Base-by-base conservation (phyloP, 2,888 invertebrate genomes). In the Latrodectus hesperus region DNA sequence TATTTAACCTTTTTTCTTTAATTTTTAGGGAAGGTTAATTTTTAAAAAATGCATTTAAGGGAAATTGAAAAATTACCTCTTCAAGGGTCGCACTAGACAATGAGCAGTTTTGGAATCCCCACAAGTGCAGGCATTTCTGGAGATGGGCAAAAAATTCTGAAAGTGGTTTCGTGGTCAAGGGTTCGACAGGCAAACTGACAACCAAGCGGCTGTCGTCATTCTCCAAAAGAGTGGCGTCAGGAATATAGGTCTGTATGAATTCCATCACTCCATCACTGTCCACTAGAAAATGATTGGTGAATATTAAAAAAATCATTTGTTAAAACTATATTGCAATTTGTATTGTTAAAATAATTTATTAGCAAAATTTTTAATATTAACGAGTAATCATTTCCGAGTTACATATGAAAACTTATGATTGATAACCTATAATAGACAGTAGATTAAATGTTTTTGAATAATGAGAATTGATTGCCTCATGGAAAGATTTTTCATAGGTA, bases 31-130 rank as follows among this genome's bases (percentile, higher is more conserved):
- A 5, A 22, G 68, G 26, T 14, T 68, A 4, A 68, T 68, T 22
- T n/a, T n/a, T n/a, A n/a, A 68, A 68, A 22, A 68, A 68, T 3
- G 3, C 64, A 64, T n/a, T 64, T 14, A 17, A 9, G 11, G 16
- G 9, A 64, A 9, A 17, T 2, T 49, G 4, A 9, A 77, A 9
- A 77, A 10, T 67, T 90, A 93, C 92, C 91, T 93, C 93, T 90
- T 93, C 93, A 11, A 93, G 90, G 78, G 93, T 92, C 10, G 93
- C 92, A 88, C 93, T 93, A 12, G 92, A 92, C 38, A 93, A 91
- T 6, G 93, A 93, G 90, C 92, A 93, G 87, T 92, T 92, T 51
- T 92, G 91, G 67, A 93, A 91, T 26, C 92, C 92, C 16, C 92
- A 90, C 5, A 90, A 90, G n/a, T 89, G 83, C 55, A 90, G 90